A percentile compares a stretch with the other conserved stretches of the same genome.
phyloP scores from a whole-genome alignment of 1,140 invertebrate genomes.

The Andrena cerasifolii region DNA sequence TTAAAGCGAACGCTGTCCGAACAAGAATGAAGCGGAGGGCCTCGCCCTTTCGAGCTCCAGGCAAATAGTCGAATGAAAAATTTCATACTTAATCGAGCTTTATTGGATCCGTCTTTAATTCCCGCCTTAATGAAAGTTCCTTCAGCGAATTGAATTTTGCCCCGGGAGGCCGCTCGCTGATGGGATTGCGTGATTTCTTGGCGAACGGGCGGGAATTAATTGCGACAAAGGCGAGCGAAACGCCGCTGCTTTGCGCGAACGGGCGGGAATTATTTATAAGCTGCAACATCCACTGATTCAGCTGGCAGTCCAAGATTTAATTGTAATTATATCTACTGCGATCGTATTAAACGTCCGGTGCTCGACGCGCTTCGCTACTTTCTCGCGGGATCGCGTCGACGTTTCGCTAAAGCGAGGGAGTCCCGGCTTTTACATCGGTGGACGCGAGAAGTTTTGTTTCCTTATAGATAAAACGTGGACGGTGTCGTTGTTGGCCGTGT shows the following conservation, averaged over 20 bases:
- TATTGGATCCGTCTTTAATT: conserved; percentile 45
- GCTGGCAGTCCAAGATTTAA: neutral
- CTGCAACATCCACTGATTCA: neutral
- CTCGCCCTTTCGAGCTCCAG: neutral
- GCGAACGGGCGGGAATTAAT: conserved; percentile 10
- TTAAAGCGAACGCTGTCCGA: neutral
- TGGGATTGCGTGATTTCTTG: conserved; percentile 20
- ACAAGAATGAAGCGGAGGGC: neutral
- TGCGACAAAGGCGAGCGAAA: conserved; percentile 5
- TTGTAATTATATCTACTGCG: neutral
- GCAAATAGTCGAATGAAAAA: conserved; percentile 33
- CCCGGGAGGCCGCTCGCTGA: neutral
- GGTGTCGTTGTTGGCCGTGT: conserved; percentile 15
- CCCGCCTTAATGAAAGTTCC: conserved; percentile 18
- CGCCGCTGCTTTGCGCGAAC: neutral
- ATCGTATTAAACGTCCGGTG: neutral
- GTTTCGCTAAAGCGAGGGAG: neutral
- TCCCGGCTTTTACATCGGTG: neutral
- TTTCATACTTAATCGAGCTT: conserved; percentile 42
- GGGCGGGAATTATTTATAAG: conserved; percentile 1
- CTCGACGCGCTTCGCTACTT: no score
- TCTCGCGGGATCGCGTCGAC: neutral
- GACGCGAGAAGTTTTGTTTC: neutral
- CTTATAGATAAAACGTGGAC: neutral
- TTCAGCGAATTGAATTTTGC: conserved; percentile 21